Evolutionary conservation across 2,797 vertebrate species (phyloP), one percentile per base, ranked within the genome.

Genomic region (Limosa lapponica): DNA sequence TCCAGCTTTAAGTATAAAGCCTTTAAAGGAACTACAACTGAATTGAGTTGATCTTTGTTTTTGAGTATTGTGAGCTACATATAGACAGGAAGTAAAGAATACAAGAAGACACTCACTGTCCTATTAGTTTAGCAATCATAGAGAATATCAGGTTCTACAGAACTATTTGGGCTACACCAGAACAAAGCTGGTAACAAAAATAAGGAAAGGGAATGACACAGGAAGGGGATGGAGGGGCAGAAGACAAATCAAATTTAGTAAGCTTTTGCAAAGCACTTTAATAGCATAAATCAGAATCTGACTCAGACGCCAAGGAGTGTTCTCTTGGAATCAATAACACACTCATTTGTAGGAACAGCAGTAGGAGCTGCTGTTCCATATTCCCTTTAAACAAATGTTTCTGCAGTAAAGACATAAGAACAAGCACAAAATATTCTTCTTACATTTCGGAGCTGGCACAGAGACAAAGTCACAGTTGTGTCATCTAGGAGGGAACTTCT

Each of bases 361-460:
- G 39, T 1, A 82, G 36, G 36, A 89, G 37, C 11, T 74, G 74
- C 57, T 92, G 23, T 30, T 85, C 36, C 13, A 54, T 19, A 62
- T 44, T 73, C 30, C 22, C 65, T 82, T 93, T 61, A 84, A 80
- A 69, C 28, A 73, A 87, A 22, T 17, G 16, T 46, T 82, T 83
- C 70, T 70, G 30, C 81, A 93, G 54, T 34, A 49, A 80, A 89
- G 23, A 70, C 30, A 23, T 57, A 91, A 75, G 37, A 72, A 87
- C 7, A 36, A 69, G 58, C 8, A 16, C 39, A 93, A 51, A 44
- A 10, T 11, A 73, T 23, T 51, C 20, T 58, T 64, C 98, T 98
- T 97, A 99, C 99, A 0, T 99, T 99, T 98, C 98, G 98, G 59
- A 99, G 99, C 78, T 99, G 99, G 95, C 99, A 99, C n/a, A 99